phyloP scores from a whole-genome alignment of 64 coral and sea anemone genomes.

The Montipora capricornis region DNA sequence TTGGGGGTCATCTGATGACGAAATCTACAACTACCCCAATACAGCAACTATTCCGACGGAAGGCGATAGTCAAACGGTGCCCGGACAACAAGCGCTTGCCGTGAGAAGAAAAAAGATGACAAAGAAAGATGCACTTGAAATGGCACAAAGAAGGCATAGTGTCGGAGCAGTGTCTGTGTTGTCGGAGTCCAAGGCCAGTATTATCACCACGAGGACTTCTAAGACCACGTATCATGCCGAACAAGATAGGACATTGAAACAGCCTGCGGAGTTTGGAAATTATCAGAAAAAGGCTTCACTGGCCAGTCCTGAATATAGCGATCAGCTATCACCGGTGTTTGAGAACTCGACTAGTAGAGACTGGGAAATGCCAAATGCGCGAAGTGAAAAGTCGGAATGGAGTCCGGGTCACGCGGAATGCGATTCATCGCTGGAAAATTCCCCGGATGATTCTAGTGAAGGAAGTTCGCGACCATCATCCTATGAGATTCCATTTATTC shows the following conservation, averaged over 20 bases:
- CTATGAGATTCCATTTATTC: slow-evolving; percentile 73
- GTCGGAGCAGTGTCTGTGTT: slow-evolving; percentile 71
- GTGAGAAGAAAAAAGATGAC: slow-evolving; percentile 60
- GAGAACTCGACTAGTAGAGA: slow-evolving; percentile 28
- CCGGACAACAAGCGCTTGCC: slow-evolving; percentile 26
- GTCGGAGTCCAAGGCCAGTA: slow-evolving; percentile 54
- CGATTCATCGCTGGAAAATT: slow-evolving; percentile 15
- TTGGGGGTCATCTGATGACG: slow-evolving; percentile 88
- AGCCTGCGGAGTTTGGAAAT: slow-evolving; percentile 50
- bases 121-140: slow-evolving; percentile 52
- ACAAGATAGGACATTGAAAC: slow-evolving; percentile 37
- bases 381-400: slow-evolving; percentile 13
- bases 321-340: slow-evolving; percentile 67
- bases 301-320: slow-evolving; percentile 8
- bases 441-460: neutral
- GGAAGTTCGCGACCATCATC: slow-evolving; percentile 20
- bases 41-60: slow-evolving; percentile 51
- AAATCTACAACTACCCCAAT: slow-evolving; percentile 88
- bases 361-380: slow-evolving; percentile 59
- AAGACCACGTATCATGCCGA: slow-evolving; percentile 19
- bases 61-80: neutral
- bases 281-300: slow-evolving; percentile 53
- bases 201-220: slow-evolving; percentile 37
- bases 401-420: slow-evolving; percentile 4
- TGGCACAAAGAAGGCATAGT: slow-evolving; percentile 37